Conservation (phyloP, 2,888 invertebrate species). For the Halictus ligatus region DNA sequence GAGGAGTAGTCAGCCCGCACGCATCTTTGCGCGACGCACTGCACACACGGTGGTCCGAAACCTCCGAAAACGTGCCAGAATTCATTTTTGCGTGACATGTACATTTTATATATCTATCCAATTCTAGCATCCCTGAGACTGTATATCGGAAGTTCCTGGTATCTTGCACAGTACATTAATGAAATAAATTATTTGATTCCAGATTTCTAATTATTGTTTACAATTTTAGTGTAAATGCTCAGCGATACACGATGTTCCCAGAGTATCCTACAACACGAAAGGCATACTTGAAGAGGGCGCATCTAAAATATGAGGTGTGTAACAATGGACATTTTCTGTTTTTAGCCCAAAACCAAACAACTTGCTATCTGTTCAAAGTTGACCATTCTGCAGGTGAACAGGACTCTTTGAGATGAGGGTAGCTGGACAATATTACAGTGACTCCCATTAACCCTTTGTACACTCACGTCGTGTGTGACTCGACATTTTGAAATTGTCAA, state of each 20-base stretch:
- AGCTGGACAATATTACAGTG: not conserved
- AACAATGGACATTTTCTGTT: not conserved
- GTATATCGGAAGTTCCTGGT: too few relatives aligned
- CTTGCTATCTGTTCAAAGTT: not conserved
- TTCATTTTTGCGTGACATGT: not conserved
- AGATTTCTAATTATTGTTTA: too few relatives aligned
- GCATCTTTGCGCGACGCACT: slow-evolving; percentile 32
- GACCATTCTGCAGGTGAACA: not conserved
- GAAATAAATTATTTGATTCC: too few relatives aligned
- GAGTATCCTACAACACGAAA: too few relatives aligned
- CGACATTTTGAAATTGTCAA: not conserved
- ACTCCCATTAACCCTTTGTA: not conserved
- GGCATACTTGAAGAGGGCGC: too few relatives aligned
- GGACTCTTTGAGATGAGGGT: not conserved
- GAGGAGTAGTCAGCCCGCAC: slow-evolving; percentile 65
- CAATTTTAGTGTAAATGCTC: too few relatives aligned
- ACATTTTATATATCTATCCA: too few relatives aligned
- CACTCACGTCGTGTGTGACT: not conserved
- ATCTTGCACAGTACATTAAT: too few relatives aligned
- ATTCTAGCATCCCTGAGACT: too few relatives aligned
- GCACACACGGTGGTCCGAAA: not conserved
- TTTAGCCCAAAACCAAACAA: not conserved
- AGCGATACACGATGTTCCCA: too few relatives aligned
- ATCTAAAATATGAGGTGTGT: not conserved
- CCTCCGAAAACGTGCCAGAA: not conserved